Conservation (phyloP, 2,797 vertebrate genomes). For the Margarornis squamiger region DNA sequence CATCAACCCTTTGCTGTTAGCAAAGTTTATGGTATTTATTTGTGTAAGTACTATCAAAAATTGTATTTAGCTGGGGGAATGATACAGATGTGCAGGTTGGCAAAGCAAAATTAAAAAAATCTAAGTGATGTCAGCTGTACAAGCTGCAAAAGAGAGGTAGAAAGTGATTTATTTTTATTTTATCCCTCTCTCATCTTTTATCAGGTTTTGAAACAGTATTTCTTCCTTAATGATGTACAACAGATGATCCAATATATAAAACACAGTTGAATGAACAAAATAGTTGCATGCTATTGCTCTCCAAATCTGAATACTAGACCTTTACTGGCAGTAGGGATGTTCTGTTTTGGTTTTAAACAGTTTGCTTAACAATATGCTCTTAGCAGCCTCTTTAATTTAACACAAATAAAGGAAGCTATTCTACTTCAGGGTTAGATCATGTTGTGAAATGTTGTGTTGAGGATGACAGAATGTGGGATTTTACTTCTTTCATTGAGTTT, state of each 20-base stretch:
- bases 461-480: conserved; percentile 36
- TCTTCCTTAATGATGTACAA: not conserved
- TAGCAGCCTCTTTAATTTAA: not conserved
- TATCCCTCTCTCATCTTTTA: not conserved
- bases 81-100: not conserved
- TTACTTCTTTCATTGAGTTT: conserved; percentile 32
- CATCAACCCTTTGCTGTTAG: not conserved
- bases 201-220: not conserved
- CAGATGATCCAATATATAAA: not conserved
- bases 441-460: conserved; percentile 39
- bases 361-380: conserved; percentile 46
- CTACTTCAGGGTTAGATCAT: conserved; percentile 61
- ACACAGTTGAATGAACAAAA: not conserved
- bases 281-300: not conserved
- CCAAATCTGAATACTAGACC: not conserved
- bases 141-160: not conserved
- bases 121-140: not conserved
- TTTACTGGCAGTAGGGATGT: not conserved
- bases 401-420: conserved; percentile 52
- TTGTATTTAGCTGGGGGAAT: not conserved
- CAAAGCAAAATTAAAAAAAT: not conserved
- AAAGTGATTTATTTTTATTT: not conserved
- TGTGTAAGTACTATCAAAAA: not conserved
- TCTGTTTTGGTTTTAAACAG: conserved; percentile 6
- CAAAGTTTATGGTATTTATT: not conserved